These are phyloP conservation scores for Leptestheria dahalacensis DNA, from an alignment of 1,140 invertebrate species.

Conservation along the genomic window DNA sequence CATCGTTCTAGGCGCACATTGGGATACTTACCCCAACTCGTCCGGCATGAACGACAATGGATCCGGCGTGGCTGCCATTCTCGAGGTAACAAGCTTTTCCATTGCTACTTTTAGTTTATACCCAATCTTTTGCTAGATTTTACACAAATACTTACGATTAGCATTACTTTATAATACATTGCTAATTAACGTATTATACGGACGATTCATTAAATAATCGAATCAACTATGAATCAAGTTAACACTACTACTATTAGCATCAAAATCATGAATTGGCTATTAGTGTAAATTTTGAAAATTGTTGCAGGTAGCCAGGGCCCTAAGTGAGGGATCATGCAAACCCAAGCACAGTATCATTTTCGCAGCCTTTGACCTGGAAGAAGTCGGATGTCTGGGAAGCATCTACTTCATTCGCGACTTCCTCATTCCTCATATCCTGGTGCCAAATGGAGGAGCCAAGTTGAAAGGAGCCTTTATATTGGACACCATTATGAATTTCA, in stretches of 20 bases:
- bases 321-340: slow-evolving; percentile 15
- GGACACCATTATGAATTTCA: slow-evolving; percentile 32
- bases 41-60: slow-evolving; percentile 32
- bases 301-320: slow-evolving; percentile 9
- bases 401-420: slow-evolving; percentile 30
- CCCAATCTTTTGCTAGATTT: too few relatives aligned
- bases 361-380: slow-evolving; percentile 32
- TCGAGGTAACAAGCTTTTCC: too few relatives aligned
- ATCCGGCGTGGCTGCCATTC: slow-evolving; percentile 28
- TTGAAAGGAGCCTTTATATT: slow-evolving; percentile 30
- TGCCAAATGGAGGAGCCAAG: slow-evolving; percentile 18
- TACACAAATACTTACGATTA: too few relatives aligned
- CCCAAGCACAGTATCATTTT: slow-evolving; percentile 29
- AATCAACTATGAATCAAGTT: too few relatives aligned
- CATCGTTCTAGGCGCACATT: slow-evolving; percentile 31
- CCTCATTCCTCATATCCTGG: slow-evolving; percentile 22
- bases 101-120: too few relatives aligned
- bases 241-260: too few relatives aligned
- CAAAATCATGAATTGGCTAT: too few relatives aligned
- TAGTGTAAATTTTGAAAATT: not conserved
- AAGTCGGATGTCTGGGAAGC: slow-evolving; percentile 26
- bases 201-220: too few relatives aligned
- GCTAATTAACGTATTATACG: too few relatives aligned
- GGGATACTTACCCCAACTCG: slow-evolving; percentile 27
- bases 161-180: too few relatives aligned